Percentiles rank a stretch among this genome's conserved stretches.
Evolutionary conservation across 2,113 vertebrate species (phyloP).

Genomic region (Ceratotherium simum): DNA sequence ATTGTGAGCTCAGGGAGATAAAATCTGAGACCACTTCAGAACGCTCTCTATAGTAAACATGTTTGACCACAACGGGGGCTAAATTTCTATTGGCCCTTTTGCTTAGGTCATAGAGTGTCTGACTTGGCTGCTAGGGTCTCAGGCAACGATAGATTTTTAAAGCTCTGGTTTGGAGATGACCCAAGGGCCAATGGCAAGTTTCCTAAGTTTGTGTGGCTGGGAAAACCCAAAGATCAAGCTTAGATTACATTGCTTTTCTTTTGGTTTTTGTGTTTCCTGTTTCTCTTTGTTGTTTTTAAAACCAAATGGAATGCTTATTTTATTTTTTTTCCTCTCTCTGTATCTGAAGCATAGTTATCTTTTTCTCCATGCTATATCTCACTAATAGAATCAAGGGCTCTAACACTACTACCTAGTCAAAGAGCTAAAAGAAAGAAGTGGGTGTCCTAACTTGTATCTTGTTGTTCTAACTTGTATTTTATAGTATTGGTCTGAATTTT

Average conservation of each 20-base stretch:
- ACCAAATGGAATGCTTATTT: slow-evolving; percentile 37
- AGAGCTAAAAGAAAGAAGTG: not conserved
- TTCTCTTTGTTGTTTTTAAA: slow-evolving; percentile 13
- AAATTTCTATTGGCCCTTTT: slow-evolving; percentile 35
- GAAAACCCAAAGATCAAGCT: slow-evolving; percentile 7
- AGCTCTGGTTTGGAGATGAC: slow-evolving; percentile 29
- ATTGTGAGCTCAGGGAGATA: slow-evolving; percentile 51
- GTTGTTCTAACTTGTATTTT: slow-evolving; percentile 30
- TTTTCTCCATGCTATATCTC: not conserved
- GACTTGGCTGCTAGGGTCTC: slow-evolving; percentile 52
- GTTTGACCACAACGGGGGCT: not conserved
- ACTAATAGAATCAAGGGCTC: not conserved
- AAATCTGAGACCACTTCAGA: slow-evolving; percentile 25
- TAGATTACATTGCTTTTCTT: slow-evolving; percentile 21
- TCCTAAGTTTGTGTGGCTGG: not conserved
- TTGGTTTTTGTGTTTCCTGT: not conserved
- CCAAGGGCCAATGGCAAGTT: slow-evolving; percentile 13
- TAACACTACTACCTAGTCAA: not conserved
- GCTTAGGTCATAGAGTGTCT: slow-evolving; percentile 31
- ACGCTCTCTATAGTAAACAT: not conserved
- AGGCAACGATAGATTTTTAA: not conserved
- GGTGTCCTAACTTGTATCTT: not conserved
- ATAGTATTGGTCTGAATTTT: not conserved
- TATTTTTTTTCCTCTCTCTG: not conserved
- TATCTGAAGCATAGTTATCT: not conserved